These are phyloP conservation scores for Montipora foliosa DNA, from an alignment of 64 coral and sea anemone genomes.

Conservation along the genomic window DNA sequence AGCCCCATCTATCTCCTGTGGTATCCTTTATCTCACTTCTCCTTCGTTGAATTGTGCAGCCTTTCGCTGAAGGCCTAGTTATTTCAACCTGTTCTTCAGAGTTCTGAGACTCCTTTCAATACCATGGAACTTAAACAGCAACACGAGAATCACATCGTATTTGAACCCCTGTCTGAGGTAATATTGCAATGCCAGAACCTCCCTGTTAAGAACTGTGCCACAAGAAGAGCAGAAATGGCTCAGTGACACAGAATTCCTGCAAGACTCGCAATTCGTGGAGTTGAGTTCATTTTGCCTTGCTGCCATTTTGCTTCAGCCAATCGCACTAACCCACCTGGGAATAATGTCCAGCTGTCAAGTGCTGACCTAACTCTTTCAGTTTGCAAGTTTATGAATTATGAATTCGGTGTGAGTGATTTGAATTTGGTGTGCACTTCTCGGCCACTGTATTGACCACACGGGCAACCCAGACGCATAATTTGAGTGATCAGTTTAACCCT, in stretches of 20 bases:
- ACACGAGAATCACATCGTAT: slow-evolving; percentile 57
- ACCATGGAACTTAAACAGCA: slow-evolving; percentile 43
- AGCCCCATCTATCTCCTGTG: slow-evolving; percentile 66
- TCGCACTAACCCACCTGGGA: not conserved
- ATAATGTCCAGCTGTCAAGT: not conserved
- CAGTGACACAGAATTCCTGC: not conserved
- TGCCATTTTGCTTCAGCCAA: not conserved
- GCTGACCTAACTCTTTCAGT: not conserved
- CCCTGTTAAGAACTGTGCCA: not conserved
- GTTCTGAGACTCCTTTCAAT: slow-evolving; percentile 66
- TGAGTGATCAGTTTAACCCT: no score
- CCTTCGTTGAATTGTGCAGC: slow-evolving; percentile 58
- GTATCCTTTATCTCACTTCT: slow-evolving; percentile 48
- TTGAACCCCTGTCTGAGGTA: slow-evolving; percentile 60
- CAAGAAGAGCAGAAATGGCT: slow-evolving; percentile 20
- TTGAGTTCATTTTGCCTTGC: not conserved
- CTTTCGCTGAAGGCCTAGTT: slow-evolving; percentile 65
- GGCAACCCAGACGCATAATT: no score
- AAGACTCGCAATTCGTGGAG: slow-evolving; percentile 7
- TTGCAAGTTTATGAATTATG: no score
- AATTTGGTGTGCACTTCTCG: no score
- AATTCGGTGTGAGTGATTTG: no score
- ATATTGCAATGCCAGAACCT: slow-evolving; percentile 17
- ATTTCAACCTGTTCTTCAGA: slow-evolving; percentile 36
- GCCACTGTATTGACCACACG: no score